Evolutionary conservation across 1,140 invertebrate species (phyloP).

Genomic region (Lysiphlebus fabarum): DNA sequence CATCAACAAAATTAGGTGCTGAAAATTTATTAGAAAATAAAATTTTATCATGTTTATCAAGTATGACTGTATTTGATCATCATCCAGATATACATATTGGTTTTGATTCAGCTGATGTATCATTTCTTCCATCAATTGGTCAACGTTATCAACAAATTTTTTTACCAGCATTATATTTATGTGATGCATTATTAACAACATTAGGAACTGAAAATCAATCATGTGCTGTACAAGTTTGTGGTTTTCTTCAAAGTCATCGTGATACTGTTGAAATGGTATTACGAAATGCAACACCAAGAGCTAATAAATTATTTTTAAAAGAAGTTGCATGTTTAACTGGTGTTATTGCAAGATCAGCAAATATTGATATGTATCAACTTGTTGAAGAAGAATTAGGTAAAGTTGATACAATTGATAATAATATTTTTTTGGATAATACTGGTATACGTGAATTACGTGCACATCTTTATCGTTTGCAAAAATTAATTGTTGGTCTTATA

Average conservation of each 20-base stretch:
- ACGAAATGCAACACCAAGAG: slow-evolving; percentile 62
- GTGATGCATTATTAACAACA: slow-evolving; percentile 76
- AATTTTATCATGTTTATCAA: slow-evolving; percentile 68
- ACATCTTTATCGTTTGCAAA: slow-evolving; percentile 63
- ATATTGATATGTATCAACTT: slow-evolving; percentile 55
- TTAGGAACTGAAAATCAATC: slow-evolving; percentile 78
- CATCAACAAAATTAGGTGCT: slow-evolving; percentile 69
- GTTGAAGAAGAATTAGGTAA: slow-evolving; percentile 48
- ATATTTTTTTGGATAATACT: slow-evolving; percentile 44
- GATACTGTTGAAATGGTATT: slow-evolving; percentile 78
- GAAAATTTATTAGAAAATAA: slow-evolving; percentile 73
- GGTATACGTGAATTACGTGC: slow-evolving; percentile 58
- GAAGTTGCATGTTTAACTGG: slow-evolving; percentile 74
- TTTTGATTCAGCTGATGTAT: slow-evolving; percentile 44
- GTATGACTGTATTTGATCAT: slow-evolving; percentile 73
- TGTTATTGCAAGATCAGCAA: slow-evolving; percentile 73
- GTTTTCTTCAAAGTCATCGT: slow-evolving; percentile 75
- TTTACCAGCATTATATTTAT: slow-evolving; percentile 74
- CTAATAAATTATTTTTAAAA: slow-evolving; percentile 59
- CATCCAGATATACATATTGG: slow-evolving; percentile 67
- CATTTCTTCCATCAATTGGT: slow-evolving; percentile 62
- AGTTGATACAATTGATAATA: slow-evolving; percentile 28
- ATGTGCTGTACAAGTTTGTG: slow-evolving; percentile 73
- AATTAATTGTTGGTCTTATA: slow-evolving; percentile 69
- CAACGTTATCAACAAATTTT: slow-evolving; percentile 77